Percentiles rank a stretch among this genome's conserved stretches.
Evolutionary conservation across 2,888 invertebrate genomes (phyloP).

Genomic region (Sarcophaga variegata): DNA sequence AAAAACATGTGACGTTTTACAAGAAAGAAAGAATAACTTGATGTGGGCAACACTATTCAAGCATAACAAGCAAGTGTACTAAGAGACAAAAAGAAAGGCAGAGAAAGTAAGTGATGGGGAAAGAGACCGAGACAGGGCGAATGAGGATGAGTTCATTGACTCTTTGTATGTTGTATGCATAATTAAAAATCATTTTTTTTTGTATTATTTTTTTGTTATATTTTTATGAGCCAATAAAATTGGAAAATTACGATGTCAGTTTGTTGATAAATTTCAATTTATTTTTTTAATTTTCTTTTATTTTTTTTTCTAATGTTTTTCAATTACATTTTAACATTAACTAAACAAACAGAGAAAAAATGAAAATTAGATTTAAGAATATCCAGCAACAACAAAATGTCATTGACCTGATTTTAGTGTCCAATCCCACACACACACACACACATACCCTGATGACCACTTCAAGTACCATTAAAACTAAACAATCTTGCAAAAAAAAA

Average conservation of each 20-base stretch:
- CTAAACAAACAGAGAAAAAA: too few species aligned
- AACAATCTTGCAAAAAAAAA: background rate
- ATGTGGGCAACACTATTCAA: background rate
- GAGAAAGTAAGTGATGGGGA: background rate
- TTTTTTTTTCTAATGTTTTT: background rate
- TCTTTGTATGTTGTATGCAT: background rate
- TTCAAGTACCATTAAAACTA: background rate
- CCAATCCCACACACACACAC: background rate
- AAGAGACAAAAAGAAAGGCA: background rate
- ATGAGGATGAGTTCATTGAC: background rate
- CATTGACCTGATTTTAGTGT: background rate
- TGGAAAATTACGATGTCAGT: slow-evolving; percentile 5
- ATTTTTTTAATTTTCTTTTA: background rate
- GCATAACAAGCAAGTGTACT: background rate
- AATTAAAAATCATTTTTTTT: background rate
- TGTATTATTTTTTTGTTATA: background rate
- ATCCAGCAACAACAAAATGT: background rate
- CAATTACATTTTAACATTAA: background rate
- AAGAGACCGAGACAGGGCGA: background rate
- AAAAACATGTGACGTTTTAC: background rate
- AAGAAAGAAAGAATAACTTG: background rate
- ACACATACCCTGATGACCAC: background rate
- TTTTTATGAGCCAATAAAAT: slow-evolving; percentile 47
- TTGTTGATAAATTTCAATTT: background rate
- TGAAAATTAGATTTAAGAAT: background rate